These are phyloP conservation scores for Crotalus tigris DNA, from an alignment of 2,113 vertebrate genomes.

Conservation along the genomic window DNA sequence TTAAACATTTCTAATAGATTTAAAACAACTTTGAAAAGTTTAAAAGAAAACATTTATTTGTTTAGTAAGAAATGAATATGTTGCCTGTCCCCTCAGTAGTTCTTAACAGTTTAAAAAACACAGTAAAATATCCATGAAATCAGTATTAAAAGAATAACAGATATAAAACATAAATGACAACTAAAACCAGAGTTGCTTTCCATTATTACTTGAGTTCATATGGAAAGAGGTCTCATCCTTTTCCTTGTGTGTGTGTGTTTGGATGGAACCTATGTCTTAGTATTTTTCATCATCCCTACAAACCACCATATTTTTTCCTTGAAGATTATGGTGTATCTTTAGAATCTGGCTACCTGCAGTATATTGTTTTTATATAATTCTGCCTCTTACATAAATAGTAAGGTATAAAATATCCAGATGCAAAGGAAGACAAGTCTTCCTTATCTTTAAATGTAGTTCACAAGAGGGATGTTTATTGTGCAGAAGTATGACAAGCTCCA, in stretches of 20 bases:
- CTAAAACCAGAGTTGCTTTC: neutral
- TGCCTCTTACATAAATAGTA: constrained; percentile 6
- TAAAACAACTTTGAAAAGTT: neutral
- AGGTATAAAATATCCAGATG: neutral
- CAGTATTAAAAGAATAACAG: neutral
- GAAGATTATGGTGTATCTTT: constrained; percentile 48
- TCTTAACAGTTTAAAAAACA: neutral
- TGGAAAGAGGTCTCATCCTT: neutral
- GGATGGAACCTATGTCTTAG: constrained; percentile 29
- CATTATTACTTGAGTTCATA: constrained; percentile 34
- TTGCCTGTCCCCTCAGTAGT: neutral
- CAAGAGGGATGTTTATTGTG: neutral
- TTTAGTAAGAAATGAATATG: neutral
- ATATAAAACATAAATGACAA: neutral
- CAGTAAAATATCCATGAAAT: neutral
- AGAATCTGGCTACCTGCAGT: constrained; percentile 36
- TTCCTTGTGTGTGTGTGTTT: neutral
- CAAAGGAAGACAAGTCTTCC: neutral
- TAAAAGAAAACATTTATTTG: neutral
- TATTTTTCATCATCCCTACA: constrained; percentile 28
- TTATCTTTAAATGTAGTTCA: neutral
- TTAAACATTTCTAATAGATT: neutral
- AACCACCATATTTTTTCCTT: constrained; percentile 50
- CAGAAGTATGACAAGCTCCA: neutral
- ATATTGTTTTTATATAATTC: neutral